These are phyloP conservation scores for Seriola aureovittata DNA, from an alignment of 2,113 vertebrate species.

Conservation along the genomic window DNA sequence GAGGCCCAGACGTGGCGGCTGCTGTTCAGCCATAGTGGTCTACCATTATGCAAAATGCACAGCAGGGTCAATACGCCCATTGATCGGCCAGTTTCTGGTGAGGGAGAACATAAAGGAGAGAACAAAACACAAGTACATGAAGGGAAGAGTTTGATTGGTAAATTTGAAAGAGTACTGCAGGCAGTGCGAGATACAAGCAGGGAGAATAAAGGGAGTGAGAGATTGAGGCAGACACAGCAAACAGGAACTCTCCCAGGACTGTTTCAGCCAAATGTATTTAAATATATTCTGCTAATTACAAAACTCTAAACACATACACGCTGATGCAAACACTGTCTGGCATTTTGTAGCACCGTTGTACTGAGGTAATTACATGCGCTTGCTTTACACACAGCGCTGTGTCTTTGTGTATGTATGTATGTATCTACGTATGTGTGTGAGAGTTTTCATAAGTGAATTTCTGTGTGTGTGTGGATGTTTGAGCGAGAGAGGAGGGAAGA, in stretches of 20 bases:
- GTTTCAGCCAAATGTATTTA: constrained; percentile 84
- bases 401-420: constrained; percentile 43
- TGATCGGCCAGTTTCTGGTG: constrained; percentile 42
- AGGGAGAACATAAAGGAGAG: constrained; percentile 57
- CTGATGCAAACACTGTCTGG: constrained; percentile 81
- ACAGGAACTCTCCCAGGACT: constrained; percentile 79
- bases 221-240: constrained; percentile 76
- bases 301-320: constrained; percentile 82
- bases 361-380: constrained; percentile 74
- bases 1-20: constrained; percentile 23
- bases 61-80: constrained; percentile 53
- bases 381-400: constrained; percentile 50
- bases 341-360: constrained; percentile 78
- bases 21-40: constrained; percentile 29
- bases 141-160: constrained; percentile 67
- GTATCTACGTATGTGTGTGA: constrained; percentile 26
- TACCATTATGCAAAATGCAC: constrained; percentile 51
- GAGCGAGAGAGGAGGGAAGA: constrained; percentile 59
- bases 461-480: constrained; percentile 45
- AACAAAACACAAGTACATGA: constrained; percentile 55
- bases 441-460: constrained; percentile 53
- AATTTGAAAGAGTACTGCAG: constrained; percentile 68
- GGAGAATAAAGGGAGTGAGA: constrained; percentile 73
- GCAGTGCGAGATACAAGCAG: constrained; percentile 50
- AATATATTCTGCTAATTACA: constrained; percentile 88